phyloP scores from a whole-genome alignment of 2,888 invertebrate genomes.

The Eilema griseolum region DNA sequence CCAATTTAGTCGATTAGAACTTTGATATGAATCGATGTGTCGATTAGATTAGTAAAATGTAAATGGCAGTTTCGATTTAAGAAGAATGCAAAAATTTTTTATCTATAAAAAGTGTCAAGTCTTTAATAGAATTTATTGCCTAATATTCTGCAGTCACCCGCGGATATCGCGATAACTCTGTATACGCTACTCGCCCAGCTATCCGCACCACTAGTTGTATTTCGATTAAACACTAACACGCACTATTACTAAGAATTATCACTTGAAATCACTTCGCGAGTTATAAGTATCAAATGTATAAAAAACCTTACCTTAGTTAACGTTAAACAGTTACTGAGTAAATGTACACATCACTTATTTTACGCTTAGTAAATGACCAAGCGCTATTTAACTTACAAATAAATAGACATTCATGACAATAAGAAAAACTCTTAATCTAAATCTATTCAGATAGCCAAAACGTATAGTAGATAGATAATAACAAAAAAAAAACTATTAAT shows the following conservation, averaged over 20 bases:
- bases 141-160: conserved; percentile 64
- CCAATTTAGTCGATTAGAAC: conserved; percentile 1
- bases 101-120: conserved; percentile 82
- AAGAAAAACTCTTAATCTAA: conserved; percentile 78
- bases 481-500: conserved; percentile 44
- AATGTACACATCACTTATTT: conserved; percentile 79
- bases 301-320: conserved; percentile 80
- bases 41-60: conserved; percentile 69
- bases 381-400: conserved; percentile 79
- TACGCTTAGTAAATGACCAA: conserved; percentile 75
- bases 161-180: conserved; percentile 61
- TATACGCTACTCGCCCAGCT: conserved; percentile 64
- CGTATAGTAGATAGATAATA: conserved; percentile 58
- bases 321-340: conserved; percentile 80
- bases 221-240: conserved; percentile 71
- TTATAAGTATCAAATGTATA: conserved; percentile 87
- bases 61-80: conserved; percentile 81
- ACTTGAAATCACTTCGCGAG: conserved; percentile 86
- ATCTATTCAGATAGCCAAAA: conserved; percentile 70
- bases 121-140: conserved; percentile 83
- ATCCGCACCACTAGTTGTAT: conserved; percentile 81
- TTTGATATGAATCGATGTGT: conserved; percentile 34
- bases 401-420: conserved; percentile 83
- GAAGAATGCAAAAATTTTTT: conserved; percentile 76
- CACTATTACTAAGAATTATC: conserved; percentile 81